A percentile compares a stretch with the other conserved stretches of the same genome.
Conservation (phyloP, 2,888 invertebrate genomes). For the Norana najaformis region DNA sequence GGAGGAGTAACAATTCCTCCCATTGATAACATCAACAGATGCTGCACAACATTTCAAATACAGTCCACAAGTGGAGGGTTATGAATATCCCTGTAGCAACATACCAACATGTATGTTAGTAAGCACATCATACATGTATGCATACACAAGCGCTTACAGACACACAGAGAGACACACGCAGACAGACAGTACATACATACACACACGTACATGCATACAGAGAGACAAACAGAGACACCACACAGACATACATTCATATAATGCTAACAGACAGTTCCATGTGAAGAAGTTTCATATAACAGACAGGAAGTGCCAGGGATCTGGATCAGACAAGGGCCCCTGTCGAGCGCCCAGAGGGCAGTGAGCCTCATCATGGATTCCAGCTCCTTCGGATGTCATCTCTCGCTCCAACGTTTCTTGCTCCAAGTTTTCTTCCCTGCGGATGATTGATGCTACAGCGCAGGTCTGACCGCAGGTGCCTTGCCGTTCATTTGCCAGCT, state of each 20-base stretch:
- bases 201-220: not conserved
- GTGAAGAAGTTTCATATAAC: not conserved
- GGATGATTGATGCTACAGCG: not conserved
- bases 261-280: not conserved
- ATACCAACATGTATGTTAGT: no score
- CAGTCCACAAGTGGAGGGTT: no score
- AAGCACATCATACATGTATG: no score
- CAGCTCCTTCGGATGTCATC: not conserved
- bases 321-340: not conserved
- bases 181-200: not conserved
- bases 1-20: no score
- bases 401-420: not conserved
- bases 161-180: not conserved
- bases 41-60: no score
- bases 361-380: not conserved
- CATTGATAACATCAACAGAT: no score
- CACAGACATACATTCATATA: not conserved
- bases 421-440: not conserved
- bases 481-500: not conserved
- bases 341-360: no score
- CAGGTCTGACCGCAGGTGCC: not conserved
- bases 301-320: not conserved
- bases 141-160: not conserved
- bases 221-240: not conserved
- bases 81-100: no score